A percentile compares a stretch with the other conserved stretches of the same genome.
Conservation (phyloP, 2,113 vertebrate species). For the Trematomus loennbergii region DNA sequence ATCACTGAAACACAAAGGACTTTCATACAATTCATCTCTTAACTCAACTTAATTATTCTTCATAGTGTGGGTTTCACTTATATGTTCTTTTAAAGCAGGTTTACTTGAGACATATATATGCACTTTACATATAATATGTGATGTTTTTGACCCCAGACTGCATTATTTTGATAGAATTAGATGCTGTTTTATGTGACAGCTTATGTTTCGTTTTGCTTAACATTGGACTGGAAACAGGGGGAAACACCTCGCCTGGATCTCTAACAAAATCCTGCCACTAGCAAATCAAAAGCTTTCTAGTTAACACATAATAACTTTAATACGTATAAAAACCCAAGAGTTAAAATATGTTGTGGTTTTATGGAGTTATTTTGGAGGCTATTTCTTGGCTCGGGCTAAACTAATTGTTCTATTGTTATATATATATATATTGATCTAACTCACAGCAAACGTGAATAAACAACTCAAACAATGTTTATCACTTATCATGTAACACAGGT, state of each 20-base stretch:
- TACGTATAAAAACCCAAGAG: neutral
- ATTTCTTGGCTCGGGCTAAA: neutral
- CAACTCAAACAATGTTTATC: neutral
- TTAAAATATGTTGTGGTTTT: neutral
- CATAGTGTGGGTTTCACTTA: neutral
- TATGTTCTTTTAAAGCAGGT: neutral
- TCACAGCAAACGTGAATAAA: neutral
- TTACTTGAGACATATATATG: neutral
- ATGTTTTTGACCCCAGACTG: neutral
- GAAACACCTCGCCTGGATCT: neutral
- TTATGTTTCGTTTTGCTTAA: neutral
- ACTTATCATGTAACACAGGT: slow-evolving; percentile 6
- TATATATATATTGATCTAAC: neutral
- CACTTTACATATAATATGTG: neutral
- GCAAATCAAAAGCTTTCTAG: neutral
- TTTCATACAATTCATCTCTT: slow-evolving; percentile 1
- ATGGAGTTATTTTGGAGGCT: neutral
- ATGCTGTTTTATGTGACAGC: neutral
- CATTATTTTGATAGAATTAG: neutral
- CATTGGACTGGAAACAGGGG: neutral
- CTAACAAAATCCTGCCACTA: neutral
- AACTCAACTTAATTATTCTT: neutral
- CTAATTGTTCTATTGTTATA: neutral
- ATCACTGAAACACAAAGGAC: neutral
- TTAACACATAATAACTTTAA: neutral